Conservation (phyloP, 2,113 vertebrate genomes). For the Paracyprichromis sp. region DNA sequence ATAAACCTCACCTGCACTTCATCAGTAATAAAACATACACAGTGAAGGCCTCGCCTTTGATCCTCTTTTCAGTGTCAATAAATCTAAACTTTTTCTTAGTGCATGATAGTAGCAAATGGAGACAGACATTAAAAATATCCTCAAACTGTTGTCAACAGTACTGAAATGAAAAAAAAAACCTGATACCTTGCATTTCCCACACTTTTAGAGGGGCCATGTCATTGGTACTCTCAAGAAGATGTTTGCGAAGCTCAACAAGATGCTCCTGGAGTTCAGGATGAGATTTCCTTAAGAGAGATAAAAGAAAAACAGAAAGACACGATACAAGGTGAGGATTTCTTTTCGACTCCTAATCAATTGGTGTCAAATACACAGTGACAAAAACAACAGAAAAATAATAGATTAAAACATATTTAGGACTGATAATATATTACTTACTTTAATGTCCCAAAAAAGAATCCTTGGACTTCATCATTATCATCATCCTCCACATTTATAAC, state of each 20-base stretch:
- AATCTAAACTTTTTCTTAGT: neutral
- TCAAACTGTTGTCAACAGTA: neutral
- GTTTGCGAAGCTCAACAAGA: constrained; percentile 80
- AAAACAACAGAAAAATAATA: neutral
- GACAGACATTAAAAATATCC: neutral
- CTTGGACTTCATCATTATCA: constrained; percentile 81
- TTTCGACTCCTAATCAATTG: neutral
- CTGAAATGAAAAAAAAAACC: neutral
- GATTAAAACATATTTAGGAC: neutral
- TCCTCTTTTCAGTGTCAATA: neutral
- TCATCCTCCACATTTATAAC: constrained; percentile 62
- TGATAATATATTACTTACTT: constrained; percentile 74
- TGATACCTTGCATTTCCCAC: constrained; percentile 89
- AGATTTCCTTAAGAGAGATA: constrained; percentile 68
- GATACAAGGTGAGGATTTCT: neutral
- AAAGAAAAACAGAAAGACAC: neutral
- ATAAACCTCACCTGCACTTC: neutral
- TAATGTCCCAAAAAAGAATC: constrained; percentile 87
- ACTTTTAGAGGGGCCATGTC: constrained; percentile 89
- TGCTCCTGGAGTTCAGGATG: constrained; percentile 81
- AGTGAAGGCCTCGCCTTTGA: neutral
- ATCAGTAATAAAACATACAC: neutral
- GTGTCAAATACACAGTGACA: neutral
- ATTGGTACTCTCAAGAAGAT: constrained; percentile 84
- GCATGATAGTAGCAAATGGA: neutral